Evolutionary conservation across 2,113 vertebrate genomes (phyloP), one percentile per base, ranked within the genome.

Genomic region (Rhinogobius similis): DNA sequence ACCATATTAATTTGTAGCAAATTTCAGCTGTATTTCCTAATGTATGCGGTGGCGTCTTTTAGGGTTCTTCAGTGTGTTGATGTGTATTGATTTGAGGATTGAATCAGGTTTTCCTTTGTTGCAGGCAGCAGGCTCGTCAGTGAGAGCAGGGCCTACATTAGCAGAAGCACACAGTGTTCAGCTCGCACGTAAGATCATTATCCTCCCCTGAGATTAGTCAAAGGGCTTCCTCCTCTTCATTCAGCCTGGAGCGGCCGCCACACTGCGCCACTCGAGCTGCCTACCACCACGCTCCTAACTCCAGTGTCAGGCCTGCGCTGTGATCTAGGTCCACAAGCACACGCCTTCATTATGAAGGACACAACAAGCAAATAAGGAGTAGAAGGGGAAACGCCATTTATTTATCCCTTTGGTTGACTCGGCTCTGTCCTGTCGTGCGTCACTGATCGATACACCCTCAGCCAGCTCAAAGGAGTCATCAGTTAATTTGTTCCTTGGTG

Each of bases 131-230:
- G 21, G 21, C 52, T 58, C 23, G 52, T 65, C 62, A 58, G 32
- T 63, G 24, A 24, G 16, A 65, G 63, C n/a, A 65, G 69, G 5
- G 29, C 59, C 65, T 67, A 21, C 36, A 66, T 84, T 64, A 73
- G 48, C 68, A 63, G 63, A 73, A 76, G 72, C 76, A 81, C 65
- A 62, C 59, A 39, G 70, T 76, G 80, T 78, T 75, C 62, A 80
- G 67, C 21, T 32, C 32, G 53, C 67, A 55, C 81, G 67, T 79
- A 68, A 81, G 75, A 86, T 89, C 81, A 72, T 85, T 80, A 78
- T 86, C 82, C 32, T 81, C 73, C 77, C 20, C 41, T 61, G 80
- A 82, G 73, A 87, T 82, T 76, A 86, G 86, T 87, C 76, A 76
- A 76, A 89, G 75, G 85, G 62, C 68, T 85, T 82, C 75, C 76